These are phyloP conservation scores for Empidonax alnorum DNA, from an alignment of 2,113 vertebrate species.

Conservation along the genomic window DNA sequence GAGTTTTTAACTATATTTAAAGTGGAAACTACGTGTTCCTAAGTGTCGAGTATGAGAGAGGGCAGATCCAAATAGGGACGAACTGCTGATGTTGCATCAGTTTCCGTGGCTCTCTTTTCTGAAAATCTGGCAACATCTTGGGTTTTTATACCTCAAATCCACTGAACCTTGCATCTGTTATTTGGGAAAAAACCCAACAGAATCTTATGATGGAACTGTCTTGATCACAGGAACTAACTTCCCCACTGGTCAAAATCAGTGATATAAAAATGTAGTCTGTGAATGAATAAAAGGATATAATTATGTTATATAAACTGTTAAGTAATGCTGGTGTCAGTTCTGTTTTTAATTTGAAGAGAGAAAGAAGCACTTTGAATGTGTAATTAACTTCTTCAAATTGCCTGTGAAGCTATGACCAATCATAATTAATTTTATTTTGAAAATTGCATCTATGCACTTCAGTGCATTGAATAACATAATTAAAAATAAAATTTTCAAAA, in stretches of 20 bases:
- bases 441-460: not conserved
- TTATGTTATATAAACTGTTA: constrained; percentile 24
- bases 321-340: constrained; percentile 13
- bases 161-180: not conserved
- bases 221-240: not conserved
- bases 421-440: constrained; percentile 44
- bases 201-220: not conserved
- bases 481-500: not conserved
- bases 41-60: not conserved
- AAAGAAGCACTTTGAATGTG: constrained; percentile 5
- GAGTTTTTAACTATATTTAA: not conserved
- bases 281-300: not conserved
- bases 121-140: not conserved
- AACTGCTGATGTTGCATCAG: not conserved
- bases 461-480: not conserved
- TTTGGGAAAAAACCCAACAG: not conserved
- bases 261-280: not conserved
- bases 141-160: not conserved
- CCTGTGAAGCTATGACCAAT: not conserved
- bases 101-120: not conserved
- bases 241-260: not conserved
- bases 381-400: constrained; percentile 50
- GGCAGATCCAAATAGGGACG: not conserved
- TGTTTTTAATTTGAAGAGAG: constrained; percentile 3
- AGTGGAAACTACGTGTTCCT: not conserved